phyloP scores from a whole-genome alignment of 2,888 invertebrate species.

The Cantharis rufa region DNA sequence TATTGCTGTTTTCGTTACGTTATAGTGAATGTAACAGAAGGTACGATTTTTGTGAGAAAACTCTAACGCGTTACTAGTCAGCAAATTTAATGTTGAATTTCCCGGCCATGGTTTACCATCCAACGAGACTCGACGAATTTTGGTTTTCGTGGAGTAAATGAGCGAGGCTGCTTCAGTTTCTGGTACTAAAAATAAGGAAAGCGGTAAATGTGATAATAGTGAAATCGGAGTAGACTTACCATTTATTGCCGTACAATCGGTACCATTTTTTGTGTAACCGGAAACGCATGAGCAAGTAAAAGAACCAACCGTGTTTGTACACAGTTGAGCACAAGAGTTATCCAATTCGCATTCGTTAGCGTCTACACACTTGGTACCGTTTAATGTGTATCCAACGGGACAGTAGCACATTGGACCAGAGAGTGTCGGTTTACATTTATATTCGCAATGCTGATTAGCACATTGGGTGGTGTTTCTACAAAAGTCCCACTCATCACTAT shows the following conservation, averaged over 20 bases:
- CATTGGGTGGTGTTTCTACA: conserved; percentile 59
- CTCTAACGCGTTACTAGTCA: conserved; percentile 62
- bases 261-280: conserved; percentile 68
- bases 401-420: conserved; percentile 78
- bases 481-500: conserved; percentile 73
- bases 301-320: conserved; percentile 69
- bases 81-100: conserved; percentile 51
- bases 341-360: conserved; percentile 76
- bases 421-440: conserved; percentile 72
- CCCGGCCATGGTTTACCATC: conserved; percentile 58
- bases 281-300: conserved; percentile 73
- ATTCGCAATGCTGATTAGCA: conserved; percentile 51
- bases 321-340: conserved; percentile 74
- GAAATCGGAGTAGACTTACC: conserved; percentile 58
- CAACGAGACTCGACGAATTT: conserved; percentile 65
- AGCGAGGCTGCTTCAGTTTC: conserved; percentile 65
- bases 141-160: conserved; percentile 69
- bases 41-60: conserved; percentile 71
- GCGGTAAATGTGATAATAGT: neutral
- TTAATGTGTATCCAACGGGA: conserved; percentile 66
- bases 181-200: conserved; percentile 63
- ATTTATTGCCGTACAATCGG: conserved; percentile 70
- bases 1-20: conserved; percentile 59
- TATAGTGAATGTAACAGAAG: conserved; percentile 74
- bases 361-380: conserved; percentile 69